phyloP scores from a whole-genome alignment of 2,888 invertebrate genomes.

The Trisateles emortualis region DNA sequence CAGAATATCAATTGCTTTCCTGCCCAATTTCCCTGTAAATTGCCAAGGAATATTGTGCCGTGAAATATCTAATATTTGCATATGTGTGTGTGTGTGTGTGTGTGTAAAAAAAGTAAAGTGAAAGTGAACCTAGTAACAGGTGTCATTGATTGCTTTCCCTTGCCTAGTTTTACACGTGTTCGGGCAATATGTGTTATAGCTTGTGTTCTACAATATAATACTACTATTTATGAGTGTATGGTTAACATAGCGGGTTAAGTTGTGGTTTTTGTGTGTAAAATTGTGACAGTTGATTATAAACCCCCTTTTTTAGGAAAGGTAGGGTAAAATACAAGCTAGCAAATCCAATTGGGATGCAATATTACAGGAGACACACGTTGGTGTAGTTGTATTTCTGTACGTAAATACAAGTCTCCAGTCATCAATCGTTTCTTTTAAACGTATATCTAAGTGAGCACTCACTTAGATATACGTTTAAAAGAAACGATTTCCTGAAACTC shows the following conservation, averaged over 20 bases:
- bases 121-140: slow-evolving; percentile 75
- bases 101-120: slow-evolving; percentile 70
- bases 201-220: slow-evolving; percentile 10
- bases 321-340: too few species aligned
- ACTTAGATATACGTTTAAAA: too few species aligned
- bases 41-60: slow-evolving; percentile 77
- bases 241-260: background rate
- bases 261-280: background rate
- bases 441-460: too few species aligned
- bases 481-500: too few species aligned
- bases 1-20: slow-evolving; percentile 81
- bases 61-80: slow-evolving; percentile 78
- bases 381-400: too few species aligned
- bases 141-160: slow-evolving; percentile 67
- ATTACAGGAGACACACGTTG: too few species aligned
- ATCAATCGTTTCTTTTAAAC: too few species aligned
- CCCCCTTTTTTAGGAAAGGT: too few species aligned
- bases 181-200: slow-evolving; percentile 46
- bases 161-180: slow-evolving; percentile 62
- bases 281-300: too few species aligned
- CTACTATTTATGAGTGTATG: background rate
- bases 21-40: slow-evolving; percentile 81
- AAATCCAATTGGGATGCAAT: too few species aligned
- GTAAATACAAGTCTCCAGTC: too few species aligned
- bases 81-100: slow-evolving; percentile 58